Percentiles rank a stretch among this genome's conserved stretches.
Conservation (phyloP, 2,888 invertebrate genomes). For the Drosophila nr. fundita region DNA sequence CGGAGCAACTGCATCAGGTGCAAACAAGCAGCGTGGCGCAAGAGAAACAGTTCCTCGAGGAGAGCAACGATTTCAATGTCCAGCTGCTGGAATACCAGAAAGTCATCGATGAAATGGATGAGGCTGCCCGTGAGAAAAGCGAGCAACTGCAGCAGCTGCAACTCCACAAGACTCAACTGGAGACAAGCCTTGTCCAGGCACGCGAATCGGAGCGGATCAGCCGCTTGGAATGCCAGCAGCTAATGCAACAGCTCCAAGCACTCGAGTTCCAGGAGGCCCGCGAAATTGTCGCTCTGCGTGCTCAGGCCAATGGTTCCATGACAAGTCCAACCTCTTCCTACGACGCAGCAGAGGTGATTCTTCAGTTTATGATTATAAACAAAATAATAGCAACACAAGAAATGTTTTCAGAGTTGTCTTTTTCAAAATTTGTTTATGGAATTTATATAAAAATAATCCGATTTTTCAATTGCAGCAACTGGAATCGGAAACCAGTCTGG, state of each 20-base stretch:
- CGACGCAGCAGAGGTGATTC: constrained; percentile 35
- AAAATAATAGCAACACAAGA: not conserved
- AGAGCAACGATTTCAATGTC: constrained; percentile 59
- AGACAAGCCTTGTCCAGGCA: constrained; percentile 47
- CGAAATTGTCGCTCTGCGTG: constrained; percentile 68
- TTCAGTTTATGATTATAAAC: not conserved
- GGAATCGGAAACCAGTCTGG: constrained; percentile 86
- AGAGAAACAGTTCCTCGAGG: constrained; percentile 33
- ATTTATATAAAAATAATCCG: not conserved
- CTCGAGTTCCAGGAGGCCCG: constrained; percentile 70
- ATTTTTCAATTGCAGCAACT: constrained; percentile 14
- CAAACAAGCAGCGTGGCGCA: constrained; percentile 53
- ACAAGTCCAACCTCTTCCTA: not conserved
- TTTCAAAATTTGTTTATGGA: not conserved
- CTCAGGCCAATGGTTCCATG: constrained; percentile 44
- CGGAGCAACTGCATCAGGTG: constrained; percentile 59
- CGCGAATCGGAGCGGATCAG: constrained; percentile 54
- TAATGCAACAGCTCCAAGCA: constrained; percentile 65
- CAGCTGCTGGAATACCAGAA: constrained; percentile 75
- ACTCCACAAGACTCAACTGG: constrained; percentile 55
- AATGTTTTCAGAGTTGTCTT: not conserved
- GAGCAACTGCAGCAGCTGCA: constrained; percentile 56
- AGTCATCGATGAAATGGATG: constrained; percentile 81
- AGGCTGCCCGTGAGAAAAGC: constrained; percentile 56
- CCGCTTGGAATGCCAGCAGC: constrained; percentile 51